These are phyloP conservation scores for Plecturocebus donacophilus DNA, from an alignment of 2,113 vertebrate genomes.

Conservation along the genomic window DNA sequence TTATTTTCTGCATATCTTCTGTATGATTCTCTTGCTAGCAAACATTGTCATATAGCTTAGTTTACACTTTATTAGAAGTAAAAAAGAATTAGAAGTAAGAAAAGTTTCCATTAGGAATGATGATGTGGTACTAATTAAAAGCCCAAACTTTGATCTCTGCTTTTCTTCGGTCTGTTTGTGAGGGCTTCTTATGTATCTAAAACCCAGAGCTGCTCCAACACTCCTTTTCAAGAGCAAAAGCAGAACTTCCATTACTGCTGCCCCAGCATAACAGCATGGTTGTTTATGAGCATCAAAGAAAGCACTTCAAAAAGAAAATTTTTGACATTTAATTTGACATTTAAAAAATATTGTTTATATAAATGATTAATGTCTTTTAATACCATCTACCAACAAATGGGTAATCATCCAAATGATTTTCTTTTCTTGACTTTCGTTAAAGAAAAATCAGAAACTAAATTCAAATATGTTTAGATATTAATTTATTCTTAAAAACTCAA, in stretches of 20 bases:
- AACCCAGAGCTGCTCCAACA: background rate
- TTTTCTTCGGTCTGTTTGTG: background rate
- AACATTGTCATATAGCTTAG: background rate
- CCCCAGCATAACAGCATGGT: background rate
- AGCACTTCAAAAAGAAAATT: background rate
- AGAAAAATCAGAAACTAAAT: conserved; percentile 20
- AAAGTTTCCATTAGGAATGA: background rate
- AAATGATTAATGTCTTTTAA: conserved; percentile 1
- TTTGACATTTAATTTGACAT: background rate
- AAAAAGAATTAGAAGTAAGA: background rate
- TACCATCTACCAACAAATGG: background rate
- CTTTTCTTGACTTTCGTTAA: conserved; percentile 43
- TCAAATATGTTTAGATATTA: background rate
- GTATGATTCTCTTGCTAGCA: background rate
- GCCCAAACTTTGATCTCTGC: background rate
- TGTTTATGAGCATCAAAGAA: conserved; percentile 1
- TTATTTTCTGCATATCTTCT: conserved; percentile 24
- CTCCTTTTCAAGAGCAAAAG: background rate
- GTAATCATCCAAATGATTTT: conserved; percentile 22
- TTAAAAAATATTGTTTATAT: background rate
- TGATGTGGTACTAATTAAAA: background rate
- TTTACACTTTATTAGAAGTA: background rate
- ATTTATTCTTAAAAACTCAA: conserved; percentile 7
- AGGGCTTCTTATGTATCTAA: background rate
- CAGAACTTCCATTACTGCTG: background rate